Base-by-base conservation (phyloP, 1,140 invertebrate genomes). In the Macrostomum lignano region DNA sequence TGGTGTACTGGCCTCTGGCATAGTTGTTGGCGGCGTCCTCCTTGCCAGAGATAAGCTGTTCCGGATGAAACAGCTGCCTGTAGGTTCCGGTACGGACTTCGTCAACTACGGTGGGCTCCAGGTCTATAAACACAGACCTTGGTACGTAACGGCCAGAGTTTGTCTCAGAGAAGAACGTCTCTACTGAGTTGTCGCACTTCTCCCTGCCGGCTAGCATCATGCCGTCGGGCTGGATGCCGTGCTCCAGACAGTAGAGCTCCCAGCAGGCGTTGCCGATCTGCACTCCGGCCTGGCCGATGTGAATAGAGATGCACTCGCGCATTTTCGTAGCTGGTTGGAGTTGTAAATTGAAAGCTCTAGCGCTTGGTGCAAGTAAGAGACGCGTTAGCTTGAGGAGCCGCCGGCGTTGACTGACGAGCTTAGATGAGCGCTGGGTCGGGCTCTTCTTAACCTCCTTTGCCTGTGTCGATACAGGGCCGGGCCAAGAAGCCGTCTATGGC, bases 11-110 rank as follows among this genome's bases (percentile, higher is more conserved):
- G n/a, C 64, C 63, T 24, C 63, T 44, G 22, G 62, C 62, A 42
- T 65, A 65, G 40, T 65, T 65, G 42, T 65, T 65, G 29, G 50
- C 50, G 7, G 73, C 73, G 49, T 78, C 74, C 56, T 79, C 74
- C 45, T 67, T 69, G 2, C 67, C 67, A 25, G 44, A 49, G 28
- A 47, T 40, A 14, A 58, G 33, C 34, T 45, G 40, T 37, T 54
- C 49, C 10, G 51, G 51, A 31, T 54, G 44, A 37, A 48, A 50
- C 15, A 54, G 31, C 25, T 47, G 31, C 23, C 38, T 19, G 25
- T 47, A 53, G 11, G 25, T 24, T 1, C 48, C 48, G 6, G 45
- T 49, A 19, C 46, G 19, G n/a, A 51, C 38, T 37, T 54, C 49
- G 39, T 52, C 47, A 41, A 36, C 17, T 9, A 36, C 35, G 14